Conservation (phyloP, 2,113 vertebrate genomes). For the Ceyx margarethae region DNA sequence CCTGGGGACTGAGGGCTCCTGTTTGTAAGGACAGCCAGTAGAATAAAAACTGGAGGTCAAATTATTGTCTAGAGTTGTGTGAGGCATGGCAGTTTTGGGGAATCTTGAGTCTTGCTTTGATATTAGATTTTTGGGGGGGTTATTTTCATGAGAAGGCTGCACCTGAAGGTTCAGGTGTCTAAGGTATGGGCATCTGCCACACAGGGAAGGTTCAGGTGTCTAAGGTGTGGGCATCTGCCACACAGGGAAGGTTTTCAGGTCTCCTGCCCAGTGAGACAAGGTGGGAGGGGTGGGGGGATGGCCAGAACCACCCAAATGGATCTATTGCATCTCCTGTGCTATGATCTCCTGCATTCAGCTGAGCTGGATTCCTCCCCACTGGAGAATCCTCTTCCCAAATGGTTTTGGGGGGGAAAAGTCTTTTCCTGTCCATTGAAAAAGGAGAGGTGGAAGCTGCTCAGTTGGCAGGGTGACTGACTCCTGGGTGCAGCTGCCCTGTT, state of each 20-base stretch:
- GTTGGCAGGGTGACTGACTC: neutral
- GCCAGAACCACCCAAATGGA: neutral
- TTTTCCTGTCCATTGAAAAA: neutral
- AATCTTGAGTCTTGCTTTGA: neutral
- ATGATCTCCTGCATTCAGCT: neutral
- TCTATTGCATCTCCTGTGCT: neutral
- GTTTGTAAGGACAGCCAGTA: neutral
- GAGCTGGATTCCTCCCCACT: neutral
- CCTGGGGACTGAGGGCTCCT: neutral
- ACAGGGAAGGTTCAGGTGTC: too few relatives aligned
- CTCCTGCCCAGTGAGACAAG: neutral
- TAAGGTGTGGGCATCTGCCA: too few relatives aligned
- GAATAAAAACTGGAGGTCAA: neutral
- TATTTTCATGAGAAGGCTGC: neutral
- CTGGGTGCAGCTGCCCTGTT: neutral
- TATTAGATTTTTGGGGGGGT: neutral
- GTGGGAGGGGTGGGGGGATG: neutral
- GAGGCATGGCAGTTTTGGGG: neutral
- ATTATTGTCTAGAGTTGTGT: neutral
- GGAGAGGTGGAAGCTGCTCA: accelerated
- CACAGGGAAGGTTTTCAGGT: neutral
- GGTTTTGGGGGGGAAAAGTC: neutral
- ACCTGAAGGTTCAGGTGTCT: too few relatives aligned
- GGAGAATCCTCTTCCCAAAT: neutral
- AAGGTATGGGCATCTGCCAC: too few relatives aligned